A percentile compares a stretch with the other conserved stretches of the same genome.
These are phyloP conservation scores for Meloe dianella DNA, from an alignment of 2,888 invertebrate genomes.

Conservation along the genomic window DNA sequence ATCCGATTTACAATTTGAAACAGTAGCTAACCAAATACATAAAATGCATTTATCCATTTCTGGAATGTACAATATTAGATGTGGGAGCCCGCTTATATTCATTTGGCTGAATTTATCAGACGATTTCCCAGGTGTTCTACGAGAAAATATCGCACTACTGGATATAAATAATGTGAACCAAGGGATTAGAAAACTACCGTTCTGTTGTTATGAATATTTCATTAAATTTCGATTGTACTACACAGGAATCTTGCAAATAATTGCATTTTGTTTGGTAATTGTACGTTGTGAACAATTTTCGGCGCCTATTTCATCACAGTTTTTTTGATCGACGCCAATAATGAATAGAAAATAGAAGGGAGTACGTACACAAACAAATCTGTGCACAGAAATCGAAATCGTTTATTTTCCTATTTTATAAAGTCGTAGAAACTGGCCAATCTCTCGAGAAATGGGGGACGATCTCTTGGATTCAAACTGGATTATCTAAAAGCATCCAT, in stretches of 20 bases:
- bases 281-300: background rate
- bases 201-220: constrained; percentile 41
- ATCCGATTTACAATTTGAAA: no score
- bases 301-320: background rate
- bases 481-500: background rate
- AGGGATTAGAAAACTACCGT: constrained; percentile 32
- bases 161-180: constrained; percentile 43
- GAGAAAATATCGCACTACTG: constrained; percentile 39
- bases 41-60: background rate
- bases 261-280: constrained; percentile 27
- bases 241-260: constrained; percentile 35
- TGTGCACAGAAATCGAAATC: background rate
- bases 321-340: no score
- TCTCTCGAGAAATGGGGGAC: constrained; percentile 21
- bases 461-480: background rate
- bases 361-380: background rate
- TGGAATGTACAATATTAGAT: constrained; percentile 24
- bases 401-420: background rate
- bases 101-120: constrained; percentile 38
- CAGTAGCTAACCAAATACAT: background rate
- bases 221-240: constrained; percentile 40
- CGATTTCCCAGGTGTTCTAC: constrained; percentile 44
- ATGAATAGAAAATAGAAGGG: background rate
- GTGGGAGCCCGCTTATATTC: constrained; percentile 36
- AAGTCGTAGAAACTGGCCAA: constrained; percentile 11